Evolutionary conservation across 2,888 invertebrate genomes (phyloP), one percentile per base, ranked within the genome.

Genomic region (Sesia apiformis): DNA sequence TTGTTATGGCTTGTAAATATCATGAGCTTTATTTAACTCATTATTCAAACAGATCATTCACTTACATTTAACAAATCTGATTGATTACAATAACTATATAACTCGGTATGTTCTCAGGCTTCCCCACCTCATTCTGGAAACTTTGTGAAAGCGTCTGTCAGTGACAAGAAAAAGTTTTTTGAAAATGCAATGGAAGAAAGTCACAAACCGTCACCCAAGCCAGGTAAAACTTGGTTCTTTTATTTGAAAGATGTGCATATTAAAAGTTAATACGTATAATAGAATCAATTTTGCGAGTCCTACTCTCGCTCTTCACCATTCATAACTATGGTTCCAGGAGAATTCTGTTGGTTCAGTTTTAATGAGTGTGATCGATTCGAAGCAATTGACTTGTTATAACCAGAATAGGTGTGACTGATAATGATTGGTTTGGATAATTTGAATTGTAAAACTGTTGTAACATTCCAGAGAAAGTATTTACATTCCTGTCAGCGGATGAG

Each of bases 161-260:
- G 96, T 81, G 96, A 97, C 87, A 96, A 96, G 90, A 97, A 97
- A 86, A 95, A 94, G 77, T 96, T 97, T 88, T 98, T 98, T 83
- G 98, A 98, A 90, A 94, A 95, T 77, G 98, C 98, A 60, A 97
- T 98, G 93, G 96, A 97, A 87, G 96, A 97, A 81, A 95, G 95
- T 81, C 93, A 95, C 67, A 95, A 96, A 84, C 94, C 96, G 61
- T 92, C 94, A 67, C 93, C 94, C 53, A 96, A 96, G 88, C 92
- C 95, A 91, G 96, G 96, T 96, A 80, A 79, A 66, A 49, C 38
- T 39, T 43, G 23, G 6, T 43, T 38, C 5, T 53, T 23, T 23
- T 23, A 23, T 23, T 23, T 23, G 23, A 23, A 23, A 23, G 23
- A 23, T 23, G 2, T 23, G 23, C 23, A 23, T 23, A 23, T 23